A percentile compares a stretch with the other conserved stretches of the same genome.
Conservation (phyloP, 2,113 vertebrate genomes). For the Ictidomys tridecemlineatus region DNA sequence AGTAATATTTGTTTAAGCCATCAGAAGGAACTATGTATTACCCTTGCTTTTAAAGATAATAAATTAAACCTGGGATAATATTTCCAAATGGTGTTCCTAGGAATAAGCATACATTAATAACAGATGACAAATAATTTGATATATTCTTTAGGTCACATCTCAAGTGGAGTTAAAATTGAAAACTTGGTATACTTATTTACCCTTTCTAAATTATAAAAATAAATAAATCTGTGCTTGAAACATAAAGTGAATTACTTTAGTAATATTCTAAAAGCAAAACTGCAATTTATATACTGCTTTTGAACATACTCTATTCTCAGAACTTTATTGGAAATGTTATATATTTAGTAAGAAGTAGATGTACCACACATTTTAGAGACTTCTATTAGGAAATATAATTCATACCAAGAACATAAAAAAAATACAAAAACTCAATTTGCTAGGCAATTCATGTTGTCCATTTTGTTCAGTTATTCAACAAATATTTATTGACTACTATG, state of each 20-base stretch:
- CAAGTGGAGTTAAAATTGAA: conserved; percentile 16
- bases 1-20: neutral
- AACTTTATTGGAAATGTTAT: neutral
- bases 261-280: conserved; percentile 25
- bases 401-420: neutral
- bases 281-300: neutral
- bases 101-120: neutral
- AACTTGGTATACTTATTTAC: neutral
- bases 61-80: neutral
- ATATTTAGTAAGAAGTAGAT: neutral
- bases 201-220: neutral
- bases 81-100: neutral
- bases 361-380: neutral
- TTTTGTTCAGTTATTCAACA: conserved; percentile 31
- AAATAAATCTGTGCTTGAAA: conserved; percentile 9
- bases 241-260: neutral
- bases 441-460: neutral
- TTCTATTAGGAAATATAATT: neutral
- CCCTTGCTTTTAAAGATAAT: neutral
- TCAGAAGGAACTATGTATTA: neutral
- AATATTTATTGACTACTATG: neutral
- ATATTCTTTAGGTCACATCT: neutral
- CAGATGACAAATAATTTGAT: neutral
- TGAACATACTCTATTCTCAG: conserved; percentile 8
- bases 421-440: neutral